Evolutionary conservation across 2,888 invertebrate genomes (phyloP).

Genomic region (Blastobasis adustella): DNA sequence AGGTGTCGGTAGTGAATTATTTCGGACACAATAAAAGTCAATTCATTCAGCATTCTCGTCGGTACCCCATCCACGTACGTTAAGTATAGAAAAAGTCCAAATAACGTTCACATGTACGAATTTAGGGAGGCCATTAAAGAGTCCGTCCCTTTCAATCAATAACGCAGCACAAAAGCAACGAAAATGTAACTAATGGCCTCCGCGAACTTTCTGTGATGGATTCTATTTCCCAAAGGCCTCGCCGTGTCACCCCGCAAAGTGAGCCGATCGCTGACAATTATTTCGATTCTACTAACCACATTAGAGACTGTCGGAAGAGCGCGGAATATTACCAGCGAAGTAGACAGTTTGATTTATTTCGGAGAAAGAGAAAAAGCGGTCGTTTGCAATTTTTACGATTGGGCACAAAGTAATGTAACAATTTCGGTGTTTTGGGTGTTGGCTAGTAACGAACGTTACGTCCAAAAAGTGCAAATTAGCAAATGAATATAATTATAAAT

Average conservation of each 20-base stretch:
- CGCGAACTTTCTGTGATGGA: slow-evolving; percentile 36
- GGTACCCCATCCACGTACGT: no score
- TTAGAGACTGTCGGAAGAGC: slow-evolving; percentile 9
- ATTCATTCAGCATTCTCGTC: no score
- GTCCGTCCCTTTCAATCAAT: slow-evolving; percentile 28
- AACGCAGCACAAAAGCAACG: slow-evolving; percentile 24
- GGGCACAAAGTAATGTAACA: no score
- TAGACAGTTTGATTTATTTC: slow-evolving; percentile 7
- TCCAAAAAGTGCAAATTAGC: no score
- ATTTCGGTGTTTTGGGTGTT: no score
- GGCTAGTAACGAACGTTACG: no score
- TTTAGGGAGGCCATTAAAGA: slow-evolving; percentile 7
- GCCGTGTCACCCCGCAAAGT: slow-evolving; percentile 38
- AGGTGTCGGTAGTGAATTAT: background rate
- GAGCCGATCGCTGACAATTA: slow-evolving; percentile 25
- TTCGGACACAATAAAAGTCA: no score
- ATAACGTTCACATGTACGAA: background rate
- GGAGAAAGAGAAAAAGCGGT: no score
- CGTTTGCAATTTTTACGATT: no score
- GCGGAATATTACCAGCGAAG: slow-evolving; percentile 1
- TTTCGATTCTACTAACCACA: slow-evolving; percentile 16
- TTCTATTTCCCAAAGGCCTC: slow-evolving; percentile 28
- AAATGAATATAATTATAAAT: no score
- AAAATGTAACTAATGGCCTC: slow-evolving; percentile 30
- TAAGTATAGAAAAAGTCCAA: no score